These are phyloP conservation scores for Euglossa dilemma DNA, from an alignment of 1,140 invertebrate species.

Conservation along the genomic window DNA sequence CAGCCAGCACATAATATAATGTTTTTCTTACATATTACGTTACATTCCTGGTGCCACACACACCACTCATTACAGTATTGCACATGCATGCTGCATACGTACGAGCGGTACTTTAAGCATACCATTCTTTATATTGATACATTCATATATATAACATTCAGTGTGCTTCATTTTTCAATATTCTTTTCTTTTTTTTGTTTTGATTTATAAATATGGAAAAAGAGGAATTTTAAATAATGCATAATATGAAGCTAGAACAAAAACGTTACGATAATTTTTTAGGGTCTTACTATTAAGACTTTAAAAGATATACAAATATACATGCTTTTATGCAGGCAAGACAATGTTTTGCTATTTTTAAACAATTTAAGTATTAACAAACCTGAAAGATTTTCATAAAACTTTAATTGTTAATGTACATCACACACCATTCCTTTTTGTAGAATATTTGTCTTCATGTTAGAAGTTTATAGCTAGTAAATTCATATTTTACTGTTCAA, in stretches of 20 bases:
- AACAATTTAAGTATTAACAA: constrained; percentile 49
- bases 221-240: constrained; percentile 16
- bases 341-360: constrained; percentile 49
- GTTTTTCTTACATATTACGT: constrained; percentile 72
- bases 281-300: constrained; percentile 20
- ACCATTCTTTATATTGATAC: constrained; percentile 63
- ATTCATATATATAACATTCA: constrained; percentile 70
- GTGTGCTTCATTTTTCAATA: constrained; percentile 58
- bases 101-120: constrained; percentile 68
- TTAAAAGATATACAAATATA: constrained; percentile 33
- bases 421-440: constrained; percentile 59
- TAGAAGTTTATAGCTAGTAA: constrained; percentile 52
- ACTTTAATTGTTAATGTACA: constrained; percentile 55
- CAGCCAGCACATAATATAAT: constrained; percentile 71
- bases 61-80: constrained; percentile 76
- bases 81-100: constrained; percentile 73
- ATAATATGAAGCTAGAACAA: constrained; percentile 23
- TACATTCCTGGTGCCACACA: constrained; percentile 79
- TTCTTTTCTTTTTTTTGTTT: constrained; percentile 32
- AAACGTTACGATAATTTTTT: constrained; percentile 23
- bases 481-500: constrained; percentile 56
- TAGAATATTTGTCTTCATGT: constrained; percentile 55
- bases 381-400: constrained; percentile 39
- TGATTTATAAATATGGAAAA: constrained; percentile 11
- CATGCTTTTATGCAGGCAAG: constrained; percentile 31